phyloP scores from a whole-genome alignment of 2,888 invertebrate species.

The Eupithecia exiguata region DNA sequence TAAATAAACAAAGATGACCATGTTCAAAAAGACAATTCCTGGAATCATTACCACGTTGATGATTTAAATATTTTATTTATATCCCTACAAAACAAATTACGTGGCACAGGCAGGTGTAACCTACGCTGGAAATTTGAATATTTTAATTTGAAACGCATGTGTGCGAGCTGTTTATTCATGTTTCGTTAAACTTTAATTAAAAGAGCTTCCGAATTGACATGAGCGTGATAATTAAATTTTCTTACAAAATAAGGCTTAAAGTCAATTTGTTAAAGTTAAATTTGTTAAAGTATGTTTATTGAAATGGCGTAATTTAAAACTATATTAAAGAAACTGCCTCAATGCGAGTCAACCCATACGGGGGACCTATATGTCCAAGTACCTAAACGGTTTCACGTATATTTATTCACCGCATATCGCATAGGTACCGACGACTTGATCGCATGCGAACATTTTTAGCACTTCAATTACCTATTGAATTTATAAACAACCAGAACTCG shows the following conservation, averaged over 20 bases:
- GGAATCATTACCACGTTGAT: not conserved
- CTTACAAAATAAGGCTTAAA: not conserved
- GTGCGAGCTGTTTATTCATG: not conserved
- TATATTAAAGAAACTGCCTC: not conserved
- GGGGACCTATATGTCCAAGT: no score
- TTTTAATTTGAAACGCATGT: constrained; percentile 6
- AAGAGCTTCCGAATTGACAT: not conserved
- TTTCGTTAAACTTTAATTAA: constrained; percentile 15
- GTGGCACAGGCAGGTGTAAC: not conserved
- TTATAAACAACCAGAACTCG: no score
- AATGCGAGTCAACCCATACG: not conserved
- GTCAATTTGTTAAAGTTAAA: not conserved
- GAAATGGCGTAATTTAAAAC: not conserved
- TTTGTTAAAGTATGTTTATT: not conserved
- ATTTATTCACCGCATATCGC: no score
- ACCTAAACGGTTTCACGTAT: no score
- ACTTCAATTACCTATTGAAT: no score
- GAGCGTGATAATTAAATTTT: not conserved
- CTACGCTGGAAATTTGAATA: constrained; percentile 3
- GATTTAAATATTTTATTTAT: not conserved
- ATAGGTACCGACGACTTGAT: no score
- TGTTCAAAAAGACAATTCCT: not conserved
- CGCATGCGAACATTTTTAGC: no score
- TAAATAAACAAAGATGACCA: not conserved
- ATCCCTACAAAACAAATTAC: not conserved